Evolutionary conservation across 2,113 vertebrate genomes (phyloP).

Genomic region (Alosa alosa): DNA sequence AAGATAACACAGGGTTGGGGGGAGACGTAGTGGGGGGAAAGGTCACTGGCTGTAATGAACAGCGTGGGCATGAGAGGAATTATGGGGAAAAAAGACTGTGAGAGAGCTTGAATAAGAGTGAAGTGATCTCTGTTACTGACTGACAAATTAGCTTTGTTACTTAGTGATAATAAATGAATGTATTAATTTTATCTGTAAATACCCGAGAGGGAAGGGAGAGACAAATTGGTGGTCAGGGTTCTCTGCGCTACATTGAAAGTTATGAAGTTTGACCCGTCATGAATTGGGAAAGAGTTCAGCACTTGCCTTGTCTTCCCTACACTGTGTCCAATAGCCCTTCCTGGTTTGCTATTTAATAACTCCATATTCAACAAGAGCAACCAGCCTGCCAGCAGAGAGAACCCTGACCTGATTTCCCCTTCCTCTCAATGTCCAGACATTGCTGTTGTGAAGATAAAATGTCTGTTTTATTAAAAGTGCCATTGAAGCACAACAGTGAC

Average conservation of each 20-base stretch:
- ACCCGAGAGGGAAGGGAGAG: conserved; percentile 64
- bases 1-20: conserved; percentile 48
- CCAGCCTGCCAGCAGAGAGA: conserved; percentile 72
- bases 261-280: conserved; percentile 9
- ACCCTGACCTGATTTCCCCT: conserved; percentile 62
- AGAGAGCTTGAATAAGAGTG: conserved; percentile 66
- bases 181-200: conserved; percentile 78
- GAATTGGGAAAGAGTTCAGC: conserved; percentile 51
- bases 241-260: conserved; percentile 60
- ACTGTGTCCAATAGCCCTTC: conserved; percentile 59
- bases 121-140: conserved; percentile 72
- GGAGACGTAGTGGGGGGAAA: background rate
- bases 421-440: conserved; percentile 77
- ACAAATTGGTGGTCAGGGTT: conserved; percentile 58
- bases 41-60: conserved; percentile 54
- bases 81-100: conserved; percentile 44
- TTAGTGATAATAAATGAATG: conserved; percentile 77
- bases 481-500: conserved; percentile 78
- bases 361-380: conserved; percentile 66
- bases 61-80: conserved; percentile 52
- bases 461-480: conserved; percentile 85
- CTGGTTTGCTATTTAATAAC: conserved; percentile 65
- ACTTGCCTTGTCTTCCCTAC: conserved; percentile 57
- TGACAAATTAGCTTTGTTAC: conserved; percentile 77
- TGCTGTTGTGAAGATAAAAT: conserved; percentile 83